Base-by-base conservation (phyloP, 2,113 vertebrate genomes). In the Aleadryas rufinucha region DNA sequence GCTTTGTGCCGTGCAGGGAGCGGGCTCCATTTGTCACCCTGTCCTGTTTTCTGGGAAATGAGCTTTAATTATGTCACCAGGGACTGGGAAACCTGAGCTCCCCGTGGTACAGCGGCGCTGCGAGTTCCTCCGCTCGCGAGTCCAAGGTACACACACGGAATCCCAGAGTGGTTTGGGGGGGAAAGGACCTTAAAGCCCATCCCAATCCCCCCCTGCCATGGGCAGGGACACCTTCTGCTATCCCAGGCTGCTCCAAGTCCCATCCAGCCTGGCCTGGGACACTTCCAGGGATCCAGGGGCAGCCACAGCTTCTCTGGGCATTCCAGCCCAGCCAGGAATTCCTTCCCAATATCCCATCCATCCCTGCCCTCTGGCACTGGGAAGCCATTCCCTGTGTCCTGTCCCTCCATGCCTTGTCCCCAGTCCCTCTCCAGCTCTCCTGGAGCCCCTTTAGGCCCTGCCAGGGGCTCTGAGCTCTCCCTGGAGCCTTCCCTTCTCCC, bases 61-160 rank as follows among this genome's bases (percentile, higher is more conserved):
- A 14, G 33, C 65, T 71, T 71, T 87, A 52, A 84, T 56, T 24
- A 18, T 1, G 27, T 35, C 9, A 8, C 41, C 18, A 15, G 2
- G 3, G n/a, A 3, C 22, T 18, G 6, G 9, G 41, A 68, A 69
- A 41, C 5, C 37, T 2, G 68, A 3, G 8, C 27, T 37, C 18
- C 47, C 26, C 21, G 44, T 5, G 4, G 1, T 2, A 6, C 2
- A 30, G 64, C 3, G 4, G 41, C 0, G 3, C 64, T 23, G 54
- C 0, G 15, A 77, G 74, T 17, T 85, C 41, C 56, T 54, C 44
- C 2, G 9, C 11, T 12, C 0, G 8, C 4, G 20, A 23, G 59
- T 8, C 7, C 0, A 1, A 42, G 64, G 63, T 0, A 10, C 63
- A 72, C 35, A 5, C 16, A 13, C 1, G 20, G 61, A 68, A 15